Evolutionary conservation across 2,888 invertebrate species (phyloP).

Genomic region (Megaustenia siamemsis): DNA sequence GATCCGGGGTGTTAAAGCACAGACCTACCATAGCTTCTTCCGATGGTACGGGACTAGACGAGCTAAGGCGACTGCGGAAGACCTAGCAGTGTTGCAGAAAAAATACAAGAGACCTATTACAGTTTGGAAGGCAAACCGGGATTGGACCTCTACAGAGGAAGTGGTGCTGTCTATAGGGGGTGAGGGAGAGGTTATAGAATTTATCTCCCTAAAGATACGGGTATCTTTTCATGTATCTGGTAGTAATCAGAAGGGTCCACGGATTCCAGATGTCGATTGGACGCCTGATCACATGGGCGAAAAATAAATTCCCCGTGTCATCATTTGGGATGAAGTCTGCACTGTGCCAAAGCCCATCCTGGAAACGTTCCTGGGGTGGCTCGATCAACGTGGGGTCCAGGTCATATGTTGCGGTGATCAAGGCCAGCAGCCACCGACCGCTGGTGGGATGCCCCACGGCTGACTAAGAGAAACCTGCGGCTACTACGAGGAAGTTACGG

Average conservation of each 20-base stretch:
- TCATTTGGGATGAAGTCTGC: conserved; percentile 23
- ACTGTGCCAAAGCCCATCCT: conserved; percentile 11
- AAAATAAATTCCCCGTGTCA: not conserved
- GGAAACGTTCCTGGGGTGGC: conserved; percentile 9
- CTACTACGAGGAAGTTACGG: conserved; percentile 5
- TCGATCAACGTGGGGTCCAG: not conserved
- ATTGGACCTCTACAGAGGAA: not conserved
- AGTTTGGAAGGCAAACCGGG: conserved; percentile 1
- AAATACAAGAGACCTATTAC: not conserved
- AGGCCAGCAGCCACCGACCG: not conserved
- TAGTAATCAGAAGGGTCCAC: not conserved
- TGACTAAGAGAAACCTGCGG: not conserved
- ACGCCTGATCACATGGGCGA: conserved; percentile 6
- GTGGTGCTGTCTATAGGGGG: not conserved
- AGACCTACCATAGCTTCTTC: conserved; percentile 3
- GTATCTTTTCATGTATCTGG: not conserved
- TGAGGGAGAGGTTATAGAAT: not conserved
- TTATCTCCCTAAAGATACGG: not conserved
- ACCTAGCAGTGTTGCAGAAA: not conserved
- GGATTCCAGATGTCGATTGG: conserved; percentile 9
- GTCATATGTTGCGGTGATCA: conserved; percentile 14
- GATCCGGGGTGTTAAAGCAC: not conserved
- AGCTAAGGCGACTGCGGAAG: too few species aligned
- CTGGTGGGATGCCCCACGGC: not conserved
- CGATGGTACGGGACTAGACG: not conserved